A percentile compares a stretch with the other conserved stretches of the same genome.
These are phyloP conservation scores for Idris sp. DNA, from an alignment of 1,140 invertebrate species.

Conservation along the genomic window DNA sequence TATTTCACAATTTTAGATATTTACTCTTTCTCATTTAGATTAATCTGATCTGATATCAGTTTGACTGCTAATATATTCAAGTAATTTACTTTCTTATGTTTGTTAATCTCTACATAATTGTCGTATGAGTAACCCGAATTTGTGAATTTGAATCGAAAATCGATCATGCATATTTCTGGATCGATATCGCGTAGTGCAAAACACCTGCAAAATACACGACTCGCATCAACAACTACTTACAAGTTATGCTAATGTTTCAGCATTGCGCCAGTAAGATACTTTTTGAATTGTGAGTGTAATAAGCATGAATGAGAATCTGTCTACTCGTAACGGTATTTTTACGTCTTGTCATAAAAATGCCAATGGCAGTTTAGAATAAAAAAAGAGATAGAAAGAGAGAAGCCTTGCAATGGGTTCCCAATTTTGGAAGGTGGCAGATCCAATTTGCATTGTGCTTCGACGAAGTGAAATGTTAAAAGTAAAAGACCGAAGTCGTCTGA, in stretches of 20 bases:
- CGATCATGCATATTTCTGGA: too few species aligned
- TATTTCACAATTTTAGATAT: too few species aligned
- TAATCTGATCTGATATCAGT: too few species aligned
- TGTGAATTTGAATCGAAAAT: background rate
- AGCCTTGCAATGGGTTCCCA: constrained; percentile 22
- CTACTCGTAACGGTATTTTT: constrained; percentile 34
- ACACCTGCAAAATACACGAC: too few species aligned
- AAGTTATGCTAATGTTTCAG: constrained; percentile 14
- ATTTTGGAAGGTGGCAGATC: constrained; percentile 23
- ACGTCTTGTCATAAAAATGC: constrained; percentile 16
- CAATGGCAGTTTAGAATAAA: constrained; percentile 31
- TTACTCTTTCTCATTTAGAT: too few species aligned
- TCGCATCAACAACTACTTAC: constrained; percentile 1
- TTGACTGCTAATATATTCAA: constrained; percentile 10
- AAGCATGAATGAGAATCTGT: constrained; percentile 18
- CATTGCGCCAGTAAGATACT: constrained; percentile 13
- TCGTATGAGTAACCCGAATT: constrained; percentile 9
- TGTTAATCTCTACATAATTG: constrained; percentile 21
- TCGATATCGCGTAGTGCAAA: too few species aligned
- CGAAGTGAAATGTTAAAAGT: constrained; percentile 22
- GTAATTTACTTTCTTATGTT: constrained; percentile 37
- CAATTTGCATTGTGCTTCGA: constrained; percentile 7
- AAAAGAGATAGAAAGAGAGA: constrained; percentile 15
- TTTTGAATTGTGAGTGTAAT: constrained; percentile 19
- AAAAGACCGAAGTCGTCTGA: constrained; percentile 14